phyloP scores from a whole-genome alignment of 2,888 invertebrate genomes.

The Dynastes maya region DNA sequence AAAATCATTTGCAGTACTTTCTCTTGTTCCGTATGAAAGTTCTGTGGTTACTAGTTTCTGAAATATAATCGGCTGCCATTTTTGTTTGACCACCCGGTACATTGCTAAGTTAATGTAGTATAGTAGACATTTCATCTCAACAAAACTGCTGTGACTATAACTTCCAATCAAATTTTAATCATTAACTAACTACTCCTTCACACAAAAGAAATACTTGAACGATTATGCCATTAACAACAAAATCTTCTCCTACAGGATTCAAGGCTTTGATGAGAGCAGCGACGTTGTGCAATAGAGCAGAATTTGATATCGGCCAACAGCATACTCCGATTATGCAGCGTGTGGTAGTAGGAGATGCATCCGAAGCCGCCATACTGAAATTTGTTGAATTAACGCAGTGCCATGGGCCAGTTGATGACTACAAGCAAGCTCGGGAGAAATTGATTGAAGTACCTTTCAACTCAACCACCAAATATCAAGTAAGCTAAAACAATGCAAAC shows the following conservation, averaged over 20 bases:
- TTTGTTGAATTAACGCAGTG: constrained; percentile 75
- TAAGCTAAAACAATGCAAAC: constrained; percentile 61
- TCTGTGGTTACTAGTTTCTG: no score
- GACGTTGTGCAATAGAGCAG: constrained; percentile 82
- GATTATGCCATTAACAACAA: no score
- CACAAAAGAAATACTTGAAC: no score
- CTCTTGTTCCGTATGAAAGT: no score
- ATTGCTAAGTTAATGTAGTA: no score
- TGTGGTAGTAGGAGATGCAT: constrained; percentile 79
- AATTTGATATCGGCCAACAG: constrained; percentile 72
- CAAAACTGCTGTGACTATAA: no score
- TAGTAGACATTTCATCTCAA: no score
- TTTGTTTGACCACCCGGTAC: no score
- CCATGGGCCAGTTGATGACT: constrained; percentile 60
- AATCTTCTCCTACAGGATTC: constrained; percentile 57
- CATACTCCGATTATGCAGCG: constrained; percentile 71
- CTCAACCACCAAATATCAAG: constrained; percentile 80
- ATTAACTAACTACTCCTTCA: no score
- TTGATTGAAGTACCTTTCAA: constrained; percentile 79
- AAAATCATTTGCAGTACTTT: no score
- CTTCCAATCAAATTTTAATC: no score
- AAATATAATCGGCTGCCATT: no score
- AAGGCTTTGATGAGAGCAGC: constrained; percentile 70
- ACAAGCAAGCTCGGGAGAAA: constrained; percentile 73
- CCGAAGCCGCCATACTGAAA: constrained; percentile 80